Evolutionary conservation across 2,113 vertebrate species (phyloP).

Genomic region (Deroptyus accipitrinus): DNA sequence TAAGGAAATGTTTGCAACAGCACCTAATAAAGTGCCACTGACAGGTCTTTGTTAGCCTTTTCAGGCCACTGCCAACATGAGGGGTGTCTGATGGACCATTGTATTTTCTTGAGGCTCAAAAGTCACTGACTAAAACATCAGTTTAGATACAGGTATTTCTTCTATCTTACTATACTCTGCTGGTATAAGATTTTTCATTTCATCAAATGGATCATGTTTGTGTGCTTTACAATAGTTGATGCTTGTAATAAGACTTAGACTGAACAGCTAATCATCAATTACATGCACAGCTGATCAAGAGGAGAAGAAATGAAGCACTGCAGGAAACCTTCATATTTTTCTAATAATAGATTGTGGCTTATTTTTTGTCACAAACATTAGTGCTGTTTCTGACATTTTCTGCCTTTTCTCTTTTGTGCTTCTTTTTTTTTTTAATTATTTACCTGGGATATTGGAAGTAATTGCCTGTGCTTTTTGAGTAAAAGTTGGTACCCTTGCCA

Average conservation of each 20-base stretch:
- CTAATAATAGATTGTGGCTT: neutral
- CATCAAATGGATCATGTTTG: neutral
- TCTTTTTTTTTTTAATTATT: neutral
- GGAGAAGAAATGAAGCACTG: neutral
- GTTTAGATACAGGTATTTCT: neutral
- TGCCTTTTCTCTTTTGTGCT: neutral
- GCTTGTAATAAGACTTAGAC: neutral
- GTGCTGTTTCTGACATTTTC: neutral
- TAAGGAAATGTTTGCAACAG: fast-evolving
- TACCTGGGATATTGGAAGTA: neutral
- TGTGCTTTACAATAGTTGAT: neutral
- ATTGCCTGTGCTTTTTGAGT: neutral
- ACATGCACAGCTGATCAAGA: neutral
- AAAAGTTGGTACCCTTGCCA: neutral
- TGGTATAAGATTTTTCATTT: neutral
- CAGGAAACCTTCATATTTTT: neutral
- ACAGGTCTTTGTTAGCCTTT: neutral
- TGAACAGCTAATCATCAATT: neutral
- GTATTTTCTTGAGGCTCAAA: neutral
- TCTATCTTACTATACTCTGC: neutral
- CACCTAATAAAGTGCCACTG: neutral
- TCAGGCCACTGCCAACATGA: neutral
- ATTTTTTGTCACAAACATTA: neutral
- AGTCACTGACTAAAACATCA: neutral
- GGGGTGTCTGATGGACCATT: neutral